Base-by-base conservation (phyloP, 2,888 invertebrate species). In the Platycheirus rosarum region DNA sequence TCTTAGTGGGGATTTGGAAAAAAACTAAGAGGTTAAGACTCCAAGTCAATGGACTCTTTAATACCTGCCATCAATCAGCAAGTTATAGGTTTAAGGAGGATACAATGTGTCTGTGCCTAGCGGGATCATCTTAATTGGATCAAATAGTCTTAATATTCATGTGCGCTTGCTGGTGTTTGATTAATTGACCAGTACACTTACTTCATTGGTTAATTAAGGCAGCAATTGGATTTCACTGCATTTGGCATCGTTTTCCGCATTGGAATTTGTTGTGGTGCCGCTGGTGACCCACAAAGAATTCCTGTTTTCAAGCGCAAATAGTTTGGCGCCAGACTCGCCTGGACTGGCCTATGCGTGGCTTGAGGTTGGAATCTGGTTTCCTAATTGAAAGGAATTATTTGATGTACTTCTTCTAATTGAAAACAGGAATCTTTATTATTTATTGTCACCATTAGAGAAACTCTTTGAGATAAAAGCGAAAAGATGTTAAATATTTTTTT, bases 251-350 rank as follows among this genome's bases (percentile, higher is more conserved):
- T 75, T 60, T 69, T 70, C 62, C 77, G 71, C 63, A 65, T 57
- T 71, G 49, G 63, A 77, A 77, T 71, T 57, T 51, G 11, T 40
- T 66, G 9, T 29, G 42, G 3, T 71, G 77, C 71, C 77, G 71
- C 65, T 29, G 42, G 3, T 71, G 77, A 77, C 77, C 77, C 65
- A 77, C 49, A 77, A 71, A 65, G 11, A 65, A 71, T 71, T 65
- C 65, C 71, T 44, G 77, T 77, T 77, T 51, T 62, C 40, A 20
- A 73, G 20, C 11, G 35, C 65, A 71, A 77, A 57, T 57, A 62
- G 44, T 55, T 42, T 71, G 77, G 77, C 77, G 77, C 77, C 77
- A 77, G 63, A 42, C 63, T 32, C 26, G 5, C 13, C 35, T 37
- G 37, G 18, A 7, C 16, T 26, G 20, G 46, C 13, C 18, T 32